Conservation (phyloP, 2,797 vertebrate species). For the Epinephelus awoara region DNA sequence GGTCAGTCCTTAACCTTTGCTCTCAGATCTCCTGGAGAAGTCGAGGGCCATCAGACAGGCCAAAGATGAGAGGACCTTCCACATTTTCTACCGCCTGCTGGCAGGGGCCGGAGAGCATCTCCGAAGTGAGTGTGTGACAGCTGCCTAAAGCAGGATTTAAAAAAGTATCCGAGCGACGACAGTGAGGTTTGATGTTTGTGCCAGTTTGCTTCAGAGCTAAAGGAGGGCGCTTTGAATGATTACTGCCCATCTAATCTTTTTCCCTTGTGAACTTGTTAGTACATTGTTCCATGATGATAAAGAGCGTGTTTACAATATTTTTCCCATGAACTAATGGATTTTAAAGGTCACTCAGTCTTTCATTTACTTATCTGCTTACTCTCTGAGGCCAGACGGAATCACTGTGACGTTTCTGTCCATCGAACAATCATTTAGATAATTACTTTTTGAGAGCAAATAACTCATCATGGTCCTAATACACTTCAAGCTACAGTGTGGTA, state of each 20-base stretch:
- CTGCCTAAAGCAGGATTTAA: neutral
- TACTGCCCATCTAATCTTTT: constrained; percentile 11
- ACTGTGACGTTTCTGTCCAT: too few species aligned
- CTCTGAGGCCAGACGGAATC: neutral
- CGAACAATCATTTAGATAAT: too few species aligned
- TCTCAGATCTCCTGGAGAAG: constrained; percentile 95
- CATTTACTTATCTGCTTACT: neutral
- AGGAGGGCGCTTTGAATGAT: constrained; percentile 31
- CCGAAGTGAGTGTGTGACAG: constrained; percentile 87
- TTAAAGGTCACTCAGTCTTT: neutral
- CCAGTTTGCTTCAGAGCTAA: constrained; percentile 1
- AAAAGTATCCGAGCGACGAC: neutral
- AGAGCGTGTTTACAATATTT: constrained; percentile 14
- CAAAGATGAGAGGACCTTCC: constrained; percentile 98
- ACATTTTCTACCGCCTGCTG: constrained; percentile 97
- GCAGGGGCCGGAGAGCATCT: constrained; percentile 97
- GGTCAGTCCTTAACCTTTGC: constrained; percentile 82
- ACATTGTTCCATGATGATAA: constrained; percentile 49
- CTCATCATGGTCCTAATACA: too few species aligned
- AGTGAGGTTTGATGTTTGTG: constrained; percentile 1
- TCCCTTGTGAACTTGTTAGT: constrained; percentile 32
- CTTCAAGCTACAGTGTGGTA: too few species aligned
- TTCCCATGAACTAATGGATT: neutral
- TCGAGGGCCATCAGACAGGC: constrained; percentile 98
- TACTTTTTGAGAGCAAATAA: too few species aligned